Base-by-base conservation (phyloP, 1,140 invertebrate species). In the Elymnias hypermnestra region DNA sequence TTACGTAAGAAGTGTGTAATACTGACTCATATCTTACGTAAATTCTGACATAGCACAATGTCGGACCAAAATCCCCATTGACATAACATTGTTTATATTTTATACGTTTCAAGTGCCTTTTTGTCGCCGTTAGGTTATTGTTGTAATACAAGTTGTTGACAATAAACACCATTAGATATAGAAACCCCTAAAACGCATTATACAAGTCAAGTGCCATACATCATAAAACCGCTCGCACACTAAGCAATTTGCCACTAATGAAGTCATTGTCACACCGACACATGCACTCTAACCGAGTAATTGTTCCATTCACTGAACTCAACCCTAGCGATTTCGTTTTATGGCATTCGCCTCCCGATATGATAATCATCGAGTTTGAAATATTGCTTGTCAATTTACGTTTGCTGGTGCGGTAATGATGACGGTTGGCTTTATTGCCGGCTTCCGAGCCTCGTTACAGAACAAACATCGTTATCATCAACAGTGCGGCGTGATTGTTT, bases 371-470 rank as follows among this genome's bases (percentile, higher is more conserved):
- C 60, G 50, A 65, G 60, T 67, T 70, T 73, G 65, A 71, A 69
- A 74, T 74, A 69, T 68, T 62, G 57, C 68, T 70, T 60, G 62
- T 66, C 66, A 72, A 72, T 72, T 72, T 72, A 61, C 67, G 63
- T 62, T 64, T 63, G 59, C 54, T 58, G 45, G 62, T 45, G 59
- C 51, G 57, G 54, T 62, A 64, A 70, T 71, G 67, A 69, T 64
- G 67, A 53, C 54, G 55, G 54, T 65, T 50, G 55, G 44, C 40
- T 65, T 73, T 70, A 71, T 63, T 66, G 64, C 52, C 49, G 44
- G 62, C 62, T 68, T 73, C 70, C 70, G 62, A 65, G 57, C 21
- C 65, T 69, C 65, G 65, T 69, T 69, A 69, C 50, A 41, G 45
- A 41, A 40, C 45, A 63, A 58, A 65, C 56, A 61, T 60, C 57